phyloP scores from a whole-genome alignment of 2,797 vertebrate genomes.

The Kryptopterus vitreolus region DNA sequence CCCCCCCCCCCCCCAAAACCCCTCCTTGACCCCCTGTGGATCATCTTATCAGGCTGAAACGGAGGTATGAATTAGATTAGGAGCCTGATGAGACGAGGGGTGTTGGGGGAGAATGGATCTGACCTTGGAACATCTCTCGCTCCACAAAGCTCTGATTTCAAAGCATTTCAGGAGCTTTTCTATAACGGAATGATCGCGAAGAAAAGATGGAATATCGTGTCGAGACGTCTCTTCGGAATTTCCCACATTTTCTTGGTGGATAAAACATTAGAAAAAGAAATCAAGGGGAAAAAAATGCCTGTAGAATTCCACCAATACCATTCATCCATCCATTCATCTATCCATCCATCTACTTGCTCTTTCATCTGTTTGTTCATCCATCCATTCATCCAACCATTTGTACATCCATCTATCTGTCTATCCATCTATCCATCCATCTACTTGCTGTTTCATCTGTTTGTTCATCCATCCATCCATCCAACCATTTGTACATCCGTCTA shows the following conservation, averaged over 20 bases:
- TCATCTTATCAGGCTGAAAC: constrained; percentile 66
- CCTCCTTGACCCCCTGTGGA: constrained; percentile 43
- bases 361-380: too few relatives aligned
- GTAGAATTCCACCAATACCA: too few relatives aligned
- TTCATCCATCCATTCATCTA: neutral
- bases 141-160: constrained; percentile 41
- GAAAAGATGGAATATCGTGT: constrained; percentile 53
- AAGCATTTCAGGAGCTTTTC: constrained; percentile 18
- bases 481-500: too few relatives aligned
- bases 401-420: too few relatives aligned
- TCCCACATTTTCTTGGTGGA: constrained; percentile 41
- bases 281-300: too few relatives aligned
- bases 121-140: constrained; percentile 59
- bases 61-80: constrained; percentile 63
- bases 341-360: too few relatives aligned
- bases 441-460: too few relatives aligned
- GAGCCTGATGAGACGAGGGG: constrained; percentile 33
- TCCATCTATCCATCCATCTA: too few relatives aligned
- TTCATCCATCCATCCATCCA: too few relatives aligned
- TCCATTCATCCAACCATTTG: neutral
- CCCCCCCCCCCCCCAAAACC: constrained; percentile 55
- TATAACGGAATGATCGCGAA: constrained; percentile 54
- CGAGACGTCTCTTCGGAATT: constrained; percentile 47
- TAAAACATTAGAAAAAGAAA: neutral
- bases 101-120: constrained; percentile 42